phyloP scores from a whole-genome alignment of 2,797 vertebrate genomes.

The Smutsia gigantea region DNA sequence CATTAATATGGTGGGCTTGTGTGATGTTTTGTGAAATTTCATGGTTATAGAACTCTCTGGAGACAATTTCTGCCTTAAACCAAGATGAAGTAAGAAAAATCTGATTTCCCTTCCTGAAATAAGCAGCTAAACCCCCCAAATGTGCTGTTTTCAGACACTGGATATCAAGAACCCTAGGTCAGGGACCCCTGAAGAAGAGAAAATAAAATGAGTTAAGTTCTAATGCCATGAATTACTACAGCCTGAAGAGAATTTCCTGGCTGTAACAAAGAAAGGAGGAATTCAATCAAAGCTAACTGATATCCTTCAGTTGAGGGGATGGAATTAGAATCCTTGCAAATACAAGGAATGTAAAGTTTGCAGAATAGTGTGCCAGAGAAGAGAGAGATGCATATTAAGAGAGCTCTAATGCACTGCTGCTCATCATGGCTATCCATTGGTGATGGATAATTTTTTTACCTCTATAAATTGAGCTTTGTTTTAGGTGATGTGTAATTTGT shows the following conservation, averaged over 20 bases:
- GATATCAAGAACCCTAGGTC: not conserved
- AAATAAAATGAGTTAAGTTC: not conserved
- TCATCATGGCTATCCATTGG: not conserved
- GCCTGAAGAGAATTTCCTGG: not conserved
- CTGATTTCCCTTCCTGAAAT: not conserved
- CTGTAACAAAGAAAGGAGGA: not conserved
- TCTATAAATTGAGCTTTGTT: not conserved
- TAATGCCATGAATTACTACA: not conserved
- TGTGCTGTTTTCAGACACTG: not conserved
- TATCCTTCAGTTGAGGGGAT: not conserved
- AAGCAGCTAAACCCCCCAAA: not conserved
- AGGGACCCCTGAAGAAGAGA: not conserved
- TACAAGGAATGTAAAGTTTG: not conserved
- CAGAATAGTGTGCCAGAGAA: not conserved
- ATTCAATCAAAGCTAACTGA: not conserved
- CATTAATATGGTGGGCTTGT: not conserved
- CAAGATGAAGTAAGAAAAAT: not conserved
- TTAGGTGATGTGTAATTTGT: not conserved
- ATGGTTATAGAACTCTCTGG: not conserved
- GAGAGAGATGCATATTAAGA: not conserved
- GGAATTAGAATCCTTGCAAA: not conserved
- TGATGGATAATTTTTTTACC: not conserved
- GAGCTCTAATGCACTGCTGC: not conserved
- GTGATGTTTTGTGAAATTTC: not conserved
- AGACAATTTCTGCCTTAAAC: not conserved